A percentile compares a stretch with the other conserved stretches of the same genome.
phyloP scores from a whole-genome alignment of 2,797 vertebrate species.

The Lerista edwardsae region DNA sequence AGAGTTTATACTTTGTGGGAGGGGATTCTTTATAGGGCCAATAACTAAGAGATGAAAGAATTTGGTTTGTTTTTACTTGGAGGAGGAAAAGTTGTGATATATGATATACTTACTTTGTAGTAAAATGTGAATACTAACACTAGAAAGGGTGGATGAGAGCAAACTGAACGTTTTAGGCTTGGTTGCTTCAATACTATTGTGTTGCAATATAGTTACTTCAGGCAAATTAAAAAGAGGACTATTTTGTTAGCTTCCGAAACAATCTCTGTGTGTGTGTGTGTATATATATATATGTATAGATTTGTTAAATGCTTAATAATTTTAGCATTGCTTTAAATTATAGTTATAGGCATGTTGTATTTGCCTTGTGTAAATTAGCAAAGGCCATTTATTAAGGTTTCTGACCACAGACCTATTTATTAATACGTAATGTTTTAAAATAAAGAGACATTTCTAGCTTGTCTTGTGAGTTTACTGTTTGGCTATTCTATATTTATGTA shows the following conservation, averaged over 20 bases:
- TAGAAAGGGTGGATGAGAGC: constrained; percentile 50
- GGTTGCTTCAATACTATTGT: constrained; percentile 66
- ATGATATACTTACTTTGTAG: constrained; percentile 2
- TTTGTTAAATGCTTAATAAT: constrained; percentile 72
- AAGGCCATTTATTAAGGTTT: constrained; percentile 82
- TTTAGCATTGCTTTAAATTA: constrained; percentile 75
- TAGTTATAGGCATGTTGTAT: constrained; percentile 79
- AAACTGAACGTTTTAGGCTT: constrained; percentile 57
- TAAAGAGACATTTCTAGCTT: constrained; percentile 79
- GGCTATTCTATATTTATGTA: neutral
- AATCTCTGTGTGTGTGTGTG: constrained; percentile 49
- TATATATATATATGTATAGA: constrained; percentile 44
- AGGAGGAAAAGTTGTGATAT: neutral
- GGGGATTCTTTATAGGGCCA: constrained; percentile 43
- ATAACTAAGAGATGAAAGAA: constrained; percentile 43
- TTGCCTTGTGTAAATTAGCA: constrained; percentile 80
- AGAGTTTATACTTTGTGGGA: constrained; percentile 30
- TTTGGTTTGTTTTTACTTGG: constrained; percentile 6
- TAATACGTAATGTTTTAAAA: constrained; percentile 82
- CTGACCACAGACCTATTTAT: constrained; percentile 78
- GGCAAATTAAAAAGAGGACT: constrained; percentile 64
- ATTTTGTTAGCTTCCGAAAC: constrained; percentile 71
- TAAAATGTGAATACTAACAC: constrained; percentile 49
- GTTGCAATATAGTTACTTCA: constrained; percentile 70
- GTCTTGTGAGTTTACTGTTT: constrained; percentile 39